Conservation (phyloP, 2,113 vertebrate genomes). For the Ptychochromis oligacanthus region DNA sequence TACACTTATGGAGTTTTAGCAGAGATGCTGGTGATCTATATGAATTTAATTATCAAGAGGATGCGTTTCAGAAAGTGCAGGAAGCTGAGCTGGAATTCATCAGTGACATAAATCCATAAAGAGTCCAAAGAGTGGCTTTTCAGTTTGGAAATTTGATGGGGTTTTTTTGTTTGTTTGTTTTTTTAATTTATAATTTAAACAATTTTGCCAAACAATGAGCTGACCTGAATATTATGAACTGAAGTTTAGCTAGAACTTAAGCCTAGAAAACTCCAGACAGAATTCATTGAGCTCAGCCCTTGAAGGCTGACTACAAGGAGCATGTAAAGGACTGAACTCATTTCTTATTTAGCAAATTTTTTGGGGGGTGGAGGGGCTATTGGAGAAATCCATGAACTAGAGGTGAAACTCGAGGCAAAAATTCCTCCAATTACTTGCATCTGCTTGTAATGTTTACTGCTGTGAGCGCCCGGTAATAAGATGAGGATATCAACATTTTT, state of each 20-base stretch:
- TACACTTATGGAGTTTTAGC: background rate
- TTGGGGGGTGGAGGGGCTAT: too few species aligned
- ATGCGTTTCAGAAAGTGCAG: background rate
- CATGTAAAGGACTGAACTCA: background rate
- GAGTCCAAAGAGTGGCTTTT: background rate
- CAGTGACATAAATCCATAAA: too few species aligned
- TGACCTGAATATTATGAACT: background rate
- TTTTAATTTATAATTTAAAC: background rate
- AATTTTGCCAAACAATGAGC: background rate
- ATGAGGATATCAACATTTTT: background rate
- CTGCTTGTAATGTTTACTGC: background rate
- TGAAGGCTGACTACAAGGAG: background rate
- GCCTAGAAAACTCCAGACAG: background rate
- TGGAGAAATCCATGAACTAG: background rate
- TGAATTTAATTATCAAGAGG: background rate
- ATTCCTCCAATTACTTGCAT: background rate
- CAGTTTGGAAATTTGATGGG: background rate
- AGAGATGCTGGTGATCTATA: background rate
- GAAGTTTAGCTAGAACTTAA: background rate
- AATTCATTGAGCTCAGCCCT: background rate
- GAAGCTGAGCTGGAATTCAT: background rate
- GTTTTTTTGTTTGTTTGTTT: too few species aligned
- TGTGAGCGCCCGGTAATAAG: background rate
- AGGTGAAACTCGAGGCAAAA: background rate
- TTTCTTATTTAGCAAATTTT: background rate